A percentile compares a stretch with the other conserved stretches of the same genome.
phyloP scores from a whole-genome alignment of 1,140 invertebrate genomes.

The Microvelia longipes region DNA sequence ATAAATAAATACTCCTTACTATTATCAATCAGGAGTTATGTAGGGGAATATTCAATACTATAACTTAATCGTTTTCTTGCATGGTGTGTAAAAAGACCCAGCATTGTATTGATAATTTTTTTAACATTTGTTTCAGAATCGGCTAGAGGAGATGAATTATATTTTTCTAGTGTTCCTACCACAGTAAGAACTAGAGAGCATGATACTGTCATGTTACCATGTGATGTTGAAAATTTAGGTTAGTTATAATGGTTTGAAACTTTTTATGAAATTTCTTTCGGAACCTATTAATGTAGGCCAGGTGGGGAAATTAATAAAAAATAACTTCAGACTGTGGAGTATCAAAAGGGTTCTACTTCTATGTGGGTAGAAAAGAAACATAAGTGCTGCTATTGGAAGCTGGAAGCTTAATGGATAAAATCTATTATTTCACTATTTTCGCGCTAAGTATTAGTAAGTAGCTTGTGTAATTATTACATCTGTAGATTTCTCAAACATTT shows the following conservation, averaged over 20 bases:
- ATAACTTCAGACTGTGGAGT: background rate
- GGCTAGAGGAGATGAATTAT: background rate
- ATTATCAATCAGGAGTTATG: too few species aligned
- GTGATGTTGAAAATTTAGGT: constrained; percentile 42
- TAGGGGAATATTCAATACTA: too few species aligned
- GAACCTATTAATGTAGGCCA: background rate
- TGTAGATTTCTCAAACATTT: too few species aligned
- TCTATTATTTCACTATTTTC: too few species aligned
- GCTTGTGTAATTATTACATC: too few species aligned
- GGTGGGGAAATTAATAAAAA: background rate
- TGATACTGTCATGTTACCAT: constrained; percentile 54
- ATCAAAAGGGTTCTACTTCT: background rate
- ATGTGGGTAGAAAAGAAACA: background rate
- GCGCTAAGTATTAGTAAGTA: too few species aligned
- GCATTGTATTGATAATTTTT: too few species aligned
- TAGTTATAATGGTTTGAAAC: constrained; percentile 19
- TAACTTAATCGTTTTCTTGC: too few species aligned
- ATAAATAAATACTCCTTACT: too few species aligned
- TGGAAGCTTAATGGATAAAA: too few species aligned
- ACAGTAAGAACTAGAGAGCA: constrained; percentile 57
- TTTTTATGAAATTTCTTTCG: background rate
- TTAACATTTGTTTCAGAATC: too few species aligned
- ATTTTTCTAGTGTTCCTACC: constrained; percentile 33
- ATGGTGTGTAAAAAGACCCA: too few species aligned
- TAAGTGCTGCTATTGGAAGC: background rate